A percentile compares a stretch with the other conserved stretches of the same genome.
These are phyloP conservation scores for Myopa testacea DNA, from an alignment of 2,888 invertebrate species.

Conservation along the genomic window DNA sequence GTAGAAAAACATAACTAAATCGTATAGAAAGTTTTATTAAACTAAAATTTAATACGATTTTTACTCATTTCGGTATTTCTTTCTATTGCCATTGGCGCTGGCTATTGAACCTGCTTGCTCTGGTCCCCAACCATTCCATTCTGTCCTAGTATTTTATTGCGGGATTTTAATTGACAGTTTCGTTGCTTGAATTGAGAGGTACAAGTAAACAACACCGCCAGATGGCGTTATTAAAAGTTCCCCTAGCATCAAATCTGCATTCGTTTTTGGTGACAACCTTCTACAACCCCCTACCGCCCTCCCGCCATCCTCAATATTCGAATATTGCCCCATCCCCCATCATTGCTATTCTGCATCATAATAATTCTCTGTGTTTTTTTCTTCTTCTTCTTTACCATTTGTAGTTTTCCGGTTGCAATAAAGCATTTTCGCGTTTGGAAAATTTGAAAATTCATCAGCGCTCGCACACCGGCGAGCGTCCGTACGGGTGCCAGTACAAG, in stretches of 20 bases:
- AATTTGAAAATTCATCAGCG: constrained; percentile 98
- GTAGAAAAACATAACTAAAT: neutral
- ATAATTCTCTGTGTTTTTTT: neutral
- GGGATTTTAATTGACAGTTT: constrained; percentile 6
- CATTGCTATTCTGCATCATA: neutral
- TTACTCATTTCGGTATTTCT: no score
- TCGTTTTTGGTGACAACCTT: neutral
- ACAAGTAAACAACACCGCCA: no score
- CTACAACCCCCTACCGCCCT: neutral
- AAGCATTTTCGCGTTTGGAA: constrained; percentile 96
- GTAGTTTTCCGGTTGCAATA: constrained; percentile 93
- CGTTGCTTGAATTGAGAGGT: neutral
- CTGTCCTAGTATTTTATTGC: neutral
- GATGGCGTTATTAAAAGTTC: neutral
- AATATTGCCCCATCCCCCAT: no score
- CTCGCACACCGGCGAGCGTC: constrained; percentile 96
- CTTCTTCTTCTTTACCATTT: constrained; percentile 54
- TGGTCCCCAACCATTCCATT: no score
- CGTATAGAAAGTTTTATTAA: neutral
- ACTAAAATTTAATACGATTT: neutral
- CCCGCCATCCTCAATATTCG: neutral
- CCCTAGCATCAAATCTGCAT: neutral
- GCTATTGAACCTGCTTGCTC: no score
- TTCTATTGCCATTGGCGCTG: no score
- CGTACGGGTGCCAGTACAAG: constrained; percentile 93